A percentile compares a stretch with the other conserved stretches of the same genome.
phyloP scores from a whole-genome alignment of 2,888 invertebrate genomes.

The Archips crataeganus region DNA sequence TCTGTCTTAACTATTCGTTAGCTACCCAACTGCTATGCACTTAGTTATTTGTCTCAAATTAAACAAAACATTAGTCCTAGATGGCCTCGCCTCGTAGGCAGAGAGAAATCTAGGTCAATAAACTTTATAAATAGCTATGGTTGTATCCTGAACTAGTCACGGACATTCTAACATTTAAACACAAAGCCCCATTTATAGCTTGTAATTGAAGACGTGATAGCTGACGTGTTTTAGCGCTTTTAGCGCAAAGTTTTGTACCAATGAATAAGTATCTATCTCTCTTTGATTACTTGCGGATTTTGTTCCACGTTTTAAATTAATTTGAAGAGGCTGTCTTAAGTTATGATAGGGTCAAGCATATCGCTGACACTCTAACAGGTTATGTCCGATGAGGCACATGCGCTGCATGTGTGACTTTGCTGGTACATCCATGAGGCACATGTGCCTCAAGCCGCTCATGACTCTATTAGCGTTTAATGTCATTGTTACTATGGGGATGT shows the following conservation, averaged over 20 bases:
- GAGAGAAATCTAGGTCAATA: slow-evolving; percentile 44
- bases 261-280: too few species aligned
- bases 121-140: slow-evolving; percentile 9
- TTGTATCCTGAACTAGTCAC: slow-evolving; percentile 40
- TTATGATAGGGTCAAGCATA: background rate
- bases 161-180: slow-evolving; percentile 2
- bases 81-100: slow-evolving; percentile 29
- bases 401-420: too few species aligned
- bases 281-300: too few species aligned
- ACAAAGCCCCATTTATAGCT: background rate
- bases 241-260: background rate
- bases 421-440: too few species aligned
- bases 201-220: background rate
- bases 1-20: too few species aligned
- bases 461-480: too few species aligned
- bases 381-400: too few species aligned
- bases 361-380: background rate
- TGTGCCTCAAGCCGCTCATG: too few species aligned
- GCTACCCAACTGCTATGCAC: background rate
- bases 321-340: background rate
- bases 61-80: slow-evolving; percentile 20
- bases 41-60: slow-evolving; percentile 26
- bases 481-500: too few species aligned
- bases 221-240: background rate
- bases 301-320: background rate